Evolutionary conservation across 2,888 invertebrate species (phyloP), one percentile per base, ranked within the genome.

Genomic region (Scaptodrosophila latifasciaeformis): DNA sequence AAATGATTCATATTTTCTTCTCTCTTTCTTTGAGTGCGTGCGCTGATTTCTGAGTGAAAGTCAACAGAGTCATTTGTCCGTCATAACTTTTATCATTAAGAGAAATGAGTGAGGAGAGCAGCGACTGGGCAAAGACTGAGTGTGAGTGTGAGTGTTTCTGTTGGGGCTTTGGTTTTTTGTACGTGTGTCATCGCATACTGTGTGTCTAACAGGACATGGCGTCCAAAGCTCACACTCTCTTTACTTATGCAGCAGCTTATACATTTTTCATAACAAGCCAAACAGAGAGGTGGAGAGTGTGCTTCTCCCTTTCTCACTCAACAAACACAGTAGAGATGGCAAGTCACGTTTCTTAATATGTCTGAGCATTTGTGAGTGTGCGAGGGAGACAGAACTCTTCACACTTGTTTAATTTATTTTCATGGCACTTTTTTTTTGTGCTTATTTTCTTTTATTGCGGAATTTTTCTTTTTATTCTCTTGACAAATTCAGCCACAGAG

Each of bases 11-110:
- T 68, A 34, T 64, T 68, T 15, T 57, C 66, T 5, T 27, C 5
- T 27, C 5, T 27, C 5, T 27, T 27, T 27, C 5, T 27, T 5
- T 27, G 9, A 27, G 27, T 27, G 27, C 9, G 9, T 27, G 58
- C 58, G 68, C 70, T 74, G 77, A 74, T 77, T 70, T 62, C 65
- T 50, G 61, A 67, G 67, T 67, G 74, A 76, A 76, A 76, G 75
- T 76, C 76, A 78, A 65, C 72, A 49, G 54, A 76, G 64, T 76
- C 76, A 72, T 76, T 76, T 76, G 75, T 79, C 77, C 68, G n/a
- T 68, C 75, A 67, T 78, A 75, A 78, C 72, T 78, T 76, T 70
- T 63, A 70, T 65, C 70, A 76, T 76, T 75, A 70, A 69, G 68
- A 54, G 55, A 59, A 17, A 24, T 3, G 54, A 42, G 54, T 42